Conservation (phyloP, 2,113 vertebrate species). For the Labeo catla region DNA sequence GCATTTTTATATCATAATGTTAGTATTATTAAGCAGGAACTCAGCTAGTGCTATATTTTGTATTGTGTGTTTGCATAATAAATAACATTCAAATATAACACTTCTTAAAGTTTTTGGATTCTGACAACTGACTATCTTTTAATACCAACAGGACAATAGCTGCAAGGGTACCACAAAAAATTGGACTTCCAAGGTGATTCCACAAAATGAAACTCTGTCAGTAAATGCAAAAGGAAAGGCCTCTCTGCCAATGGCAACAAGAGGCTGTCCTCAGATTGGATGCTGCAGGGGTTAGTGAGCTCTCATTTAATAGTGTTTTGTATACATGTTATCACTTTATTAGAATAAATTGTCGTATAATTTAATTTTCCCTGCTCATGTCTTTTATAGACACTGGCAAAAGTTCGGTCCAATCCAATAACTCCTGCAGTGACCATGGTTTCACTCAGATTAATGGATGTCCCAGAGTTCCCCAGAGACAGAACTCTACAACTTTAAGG, state of each 20-base stretch:
- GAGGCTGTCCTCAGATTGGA: not conserved
- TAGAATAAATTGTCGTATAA: not conserved
- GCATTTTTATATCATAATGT: not conserved
- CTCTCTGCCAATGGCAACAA: not conserved
- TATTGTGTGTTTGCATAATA: not conserved
- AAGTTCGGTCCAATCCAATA: not conserved
- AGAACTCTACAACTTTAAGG: conserved; percentile 10
- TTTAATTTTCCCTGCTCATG: not conserved
- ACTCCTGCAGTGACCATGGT: not conserved
- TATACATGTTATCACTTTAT: not conserved
- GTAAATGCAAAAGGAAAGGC: not conserved
- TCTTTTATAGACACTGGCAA: conserved; percentile 1
- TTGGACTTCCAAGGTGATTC: conserved; percentile 52
- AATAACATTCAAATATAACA: not conserved
- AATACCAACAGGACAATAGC: conserved; percentile 33
- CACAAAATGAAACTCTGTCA: conserved; percentile 8
- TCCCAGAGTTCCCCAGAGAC: not conserved
- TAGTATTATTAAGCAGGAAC: not conserved
- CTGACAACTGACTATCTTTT: conserved; percentile 6
- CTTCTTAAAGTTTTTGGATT: not conserved
- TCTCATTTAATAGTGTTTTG: not conserved
- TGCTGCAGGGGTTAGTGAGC: conserved; percentile 42
- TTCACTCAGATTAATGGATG: not conserved
- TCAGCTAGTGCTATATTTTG: not conserved
- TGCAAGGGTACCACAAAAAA: conserved; percentile 34